A percentile compares a stretch with the other conserved stretches of the same genome.
phyloP scores from a whole-genome alignment of 1,140 invertebrate species.

The Ladona fulva region DNA sequence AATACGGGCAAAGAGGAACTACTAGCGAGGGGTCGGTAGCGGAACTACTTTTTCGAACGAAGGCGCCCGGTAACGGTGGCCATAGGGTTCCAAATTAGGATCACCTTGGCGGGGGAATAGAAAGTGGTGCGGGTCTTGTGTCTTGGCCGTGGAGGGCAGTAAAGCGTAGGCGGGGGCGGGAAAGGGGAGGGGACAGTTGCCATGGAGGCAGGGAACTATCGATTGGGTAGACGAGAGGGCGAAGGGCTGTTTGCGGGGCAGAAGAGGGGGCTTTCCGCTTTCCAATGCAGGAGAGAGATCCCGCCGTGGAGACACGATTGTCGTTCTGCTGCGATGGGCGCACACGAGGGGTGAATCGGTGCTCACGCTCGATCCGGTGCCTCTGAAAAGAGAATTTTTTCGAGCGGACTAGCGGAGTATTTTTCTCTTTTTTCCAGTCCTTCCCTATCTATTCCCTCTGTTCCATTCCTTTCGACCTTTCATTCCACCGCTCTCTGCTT shows the following conservation, averaged over 20 bases:
- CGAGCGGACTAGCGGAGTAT: no score
- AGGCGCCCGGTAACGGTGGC: no score
- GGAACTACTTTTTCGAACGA: no score
- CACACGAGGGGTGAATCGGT: not conserved
- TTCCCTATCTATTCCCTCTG: not conserved
- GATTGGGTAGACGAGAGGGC: not conserved
- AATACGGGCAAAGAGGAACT: no score
- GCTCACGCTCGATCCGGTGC: not conserved
- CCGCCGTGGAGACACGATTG: not conserved
- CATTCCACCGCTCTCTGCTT: no score
- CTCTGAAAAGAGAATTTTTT: not conserved
- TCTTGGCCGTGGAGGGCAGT: not conserved
- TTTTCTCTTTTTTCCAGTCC: not conserved
- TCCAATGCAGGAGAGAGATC: not conserved
- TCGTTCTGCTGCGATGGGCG: not conserved
- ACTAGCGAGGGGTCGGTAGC: no score
- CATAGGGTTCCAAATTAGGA: not conserved
- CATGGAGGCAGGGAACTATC: conserved; percentile 2
- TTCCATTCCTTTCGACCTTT: not conserved
- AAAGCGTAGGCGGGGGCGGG: not conserved
- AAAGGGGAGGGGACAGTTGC: not conserved
- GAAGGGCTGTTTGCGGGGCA: not conserved
- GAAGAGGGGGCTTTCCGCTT: not conserved
- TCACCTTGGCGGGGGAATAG: not conserved
- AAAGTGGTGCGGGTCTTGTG: no score